Evolutionary conservation across 2,888 invertebrate species (phyloP), one percentile per base, ranked within the genome.

Genomic region (Dicranocentrus wangi): DNA sequence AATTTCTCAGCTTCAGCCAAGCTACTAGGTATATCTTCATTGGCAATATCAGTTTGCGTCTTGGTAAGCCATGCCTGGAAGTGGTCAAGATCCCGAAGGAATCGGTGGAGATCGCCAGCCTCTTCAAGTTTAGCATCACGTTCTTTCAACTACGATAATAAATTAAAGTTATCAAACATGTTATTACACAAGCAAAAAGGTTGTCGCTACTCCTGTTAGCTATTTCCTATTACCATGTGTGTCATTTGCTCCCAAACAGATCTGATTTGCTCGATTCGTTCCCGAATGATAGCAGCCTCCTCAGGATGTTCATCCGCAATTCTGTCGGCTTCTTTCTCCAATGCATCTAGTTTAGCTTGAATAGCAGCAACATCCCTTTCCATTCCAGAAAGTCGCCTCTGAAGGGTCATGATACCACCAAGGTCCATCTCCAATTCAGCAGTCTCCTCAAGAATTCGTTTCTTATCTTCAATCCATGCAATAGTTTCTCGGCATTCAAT

Each of bases 1-100:
- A 99, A 91, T 88, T 97, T 96, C 89, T 99, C 99, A 13, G 99
- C 99, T 88, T 99, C 99, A 7, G 97, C 93, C 88, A 98, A 90
- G 83, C 94, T 95, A 15, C 94, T 94, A 17, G 98, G 98, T 42
- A 95, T 96, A 88, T 98, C 98, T 90, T 98, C 97, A 2, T 96
- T 97, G 61, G 98, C 98, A 77, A 98, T 97, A 88, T 98, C 98
- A n/a, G 97, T 98, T 91, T 99, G 99, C 0, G 99, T 99, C 90
- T 98, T 97, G 76, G 98, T 97, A 86, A 99, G 92, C 99, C 99
- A 99, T 0, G 96, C 93, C 90, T 98, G 98, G 96, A 99, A 99
- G 90, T 99, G 99, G 90, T 99, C 99, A 87, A 99, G 93, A 89
- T 99, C 99, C 84, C 99, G 94, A 87, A 98, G 91, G 94, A 98